Evolutionary conservation across 2,797 vertebrate species (phyloP).

Genomic region (Toxotes lorentzi): DNA sequence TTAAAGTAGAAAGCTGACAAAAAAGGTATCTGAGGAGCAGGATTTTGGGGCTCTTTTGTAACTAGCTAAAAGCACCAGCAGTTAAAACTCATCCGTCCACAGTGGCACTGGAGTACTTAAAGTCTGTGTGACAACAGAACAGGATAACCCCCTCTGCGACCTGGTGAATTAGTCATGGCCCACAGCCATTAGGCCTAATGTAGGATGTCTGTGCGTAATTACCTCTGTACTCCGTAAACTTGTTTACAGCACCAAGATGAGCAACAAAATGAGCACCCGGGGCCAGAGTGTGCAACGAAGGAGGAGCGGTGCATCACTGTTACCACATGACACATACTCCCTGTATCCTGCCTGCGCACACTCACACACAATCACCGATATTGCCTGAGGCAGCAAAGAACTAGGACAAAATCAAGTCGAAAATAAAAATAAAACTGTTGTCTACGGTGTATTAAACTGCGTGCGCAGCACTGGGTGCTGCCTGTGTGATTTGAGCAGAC

Average conservation of each 20-base stretch:
- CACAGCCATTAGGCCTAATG: constrained; percentile 78
- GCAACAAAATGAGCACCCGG: constrained; percentile 62
- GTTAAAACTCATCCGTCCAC: constrained; percentile 20
- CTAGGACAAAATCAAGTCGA: constrained; percentile 59
- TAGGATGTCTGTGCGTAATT: constrained; percentile 76
- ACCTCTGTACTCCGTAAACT: constrained; percentile 70
- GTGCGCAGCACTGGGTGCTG: constrained; percentile 2
- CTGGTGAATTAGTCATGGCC: constrained; percentile 78
- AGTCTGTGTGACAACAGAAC: constrained; percentile 58
- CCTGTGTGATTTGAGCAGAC: constrained; percentile 50
- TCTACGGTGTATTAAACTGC: constrained; percentile 48
- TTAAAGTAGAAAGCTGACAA: not conserved
- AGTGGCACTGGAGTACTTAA: constrained; percentile 35
- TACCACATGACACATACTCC: constrained; percentile 37
- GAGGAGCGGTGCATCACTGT: constrained; percentile 32
- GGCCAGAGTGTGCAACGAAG: constrained; percentile 42
- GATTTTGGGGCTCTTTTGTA: constrained; percentile 28
- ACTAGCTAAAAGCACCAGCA: constrained; percentile 22
- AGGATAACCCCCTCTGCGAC: constrained; percentile 55
- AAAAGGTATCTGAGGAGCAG: constrained; percentile 4
- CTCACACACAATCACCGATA: constrained; percentile 39
- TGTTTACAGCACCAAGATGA: constrained; percentile 75
- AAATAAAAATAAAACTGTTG: constrained; percentile 65
- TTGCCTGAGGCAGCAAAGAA: constrained; percentile 57
- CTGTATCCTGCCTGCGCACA: constrained; percentile 27